These are phyloP conservation scores for Macaca nemestrina DNA, from an alignment of 2,113 vertebrate species.

Conservation along the genomic window DNA sequence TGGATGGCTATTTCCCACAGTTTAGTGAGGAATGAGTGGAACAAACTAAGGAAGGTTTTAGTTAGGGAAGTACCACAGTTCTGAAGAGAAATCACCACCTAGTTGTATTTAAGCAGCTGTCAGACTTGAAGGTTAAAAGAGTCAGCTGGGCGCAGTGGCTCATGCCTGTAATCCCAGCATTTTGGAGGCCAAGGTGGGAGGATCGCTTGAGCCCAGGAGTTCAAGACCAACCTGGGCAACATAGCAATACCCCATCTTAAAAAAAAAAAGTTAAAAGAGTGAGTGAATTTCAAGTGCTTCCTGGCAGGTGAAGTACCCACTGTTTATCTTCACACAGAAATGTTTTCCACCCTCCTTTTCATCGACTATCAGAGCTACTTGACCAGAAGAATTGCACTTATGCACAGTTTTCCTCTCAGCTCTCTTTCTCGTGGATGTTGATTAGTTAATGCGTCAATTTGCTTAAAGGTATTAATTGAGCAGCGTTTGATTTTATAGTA, in stretches of 20 bases:
- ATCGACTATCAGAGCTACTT: neutral
- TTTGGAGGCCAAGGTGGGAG: too few species aligned
- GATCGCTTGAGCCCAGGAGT: too few species aligned
- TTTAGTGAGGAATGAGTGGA: neutral
- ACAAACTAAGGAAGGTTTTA: neutral
- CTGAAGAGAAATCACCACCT: neutral
- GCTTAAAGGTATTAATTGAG: neutral
- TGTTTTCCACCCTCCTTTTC: neutral
- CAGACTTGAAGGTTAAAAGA: neutral
- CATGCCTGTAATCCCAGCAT: too few species aligned
- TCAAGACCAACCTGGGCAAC: too few species aligned
- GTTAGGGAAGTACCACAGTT: neutral
- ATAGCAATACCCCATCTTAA: too few species aligned
- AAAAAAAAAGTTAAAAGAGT: neutral
- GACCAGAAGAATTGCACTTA: neutral
- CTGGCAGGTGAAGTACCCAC: too few species aligned
- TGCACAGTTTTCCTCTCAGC: neutral
- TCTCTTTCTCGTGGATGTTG: neutral
- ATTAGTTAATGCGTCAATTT: neutral
- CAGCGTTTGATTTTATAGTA: neutral
- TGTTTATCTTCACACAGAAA: neutral
- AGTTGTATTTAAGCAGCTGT: neutral
- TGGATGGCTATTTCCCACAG: neutral
- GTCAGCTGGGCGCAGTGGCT: too few species aligned
- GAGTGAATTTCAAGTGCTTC: neutral